Base-by-base conservation (phyloP, 1,140 invertebrate genomes). In the Maniola jurtina region DNA sequence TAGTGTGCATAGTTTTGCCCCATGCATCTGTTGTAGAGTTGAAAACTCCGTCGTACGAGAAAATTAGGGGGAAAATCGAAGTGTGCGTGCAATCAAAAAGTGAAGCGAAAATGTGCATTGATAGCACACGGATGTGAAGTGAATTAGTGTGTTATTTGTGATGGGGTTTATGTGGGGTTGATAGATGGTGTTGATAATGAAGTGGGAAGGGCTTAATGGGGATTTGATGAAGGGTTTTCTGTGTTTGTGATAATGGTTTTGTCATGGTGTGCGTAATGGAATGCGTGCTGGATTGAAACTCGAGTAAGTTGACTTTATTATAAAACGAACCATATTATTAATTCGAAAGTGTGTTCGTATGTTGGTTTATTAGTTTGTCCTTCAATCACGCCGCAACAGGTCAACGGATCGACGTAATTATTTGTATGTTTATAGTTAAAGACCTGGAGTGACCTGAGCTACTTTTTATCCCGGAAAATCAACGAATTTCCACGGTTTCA, bases 71-170 rank as follows among this genome's bases (percentile, higher is more conserved):
- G 54, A 55, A 7, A 10, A 36, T 34, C 13, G 33, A 55, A 35
- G 54, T 55, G 54, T 55, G 54, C 10, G 54, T 55, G 25, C 13
- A 55, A 7, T 54, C 25, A 35, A 55, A 36, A 36, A 34, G 34
- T 55, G 42, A 45, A 45, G 25, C 15, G 15, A 8, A 16, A 25
- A 33, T 25, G 48, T 25, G 48, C 15, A 52, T 33, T 52, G 48
- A 52, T 13, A 55, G 33, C 11, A 35, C 34, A 35, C 54, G 5
- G 13, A 55, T 6, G 54, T 35, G 25, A 34, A 34, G 54, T 55
- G 25, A 55, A 55, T 34, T 35, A 35, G 54, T 55, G 54, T 14
- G 34, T 34, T 13, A 13, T 55, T 55, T 7, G 54, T 52, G 48
- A 52, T 52, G 48, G 48, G 14, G 48, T 52, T 52, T 52, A 25